Evolutionary conservation across 2,888 invertebrate genomes (phyloP), one percentile per base, ranked within the genome.

Genomic region (Sphinx pinastri): DNA sequence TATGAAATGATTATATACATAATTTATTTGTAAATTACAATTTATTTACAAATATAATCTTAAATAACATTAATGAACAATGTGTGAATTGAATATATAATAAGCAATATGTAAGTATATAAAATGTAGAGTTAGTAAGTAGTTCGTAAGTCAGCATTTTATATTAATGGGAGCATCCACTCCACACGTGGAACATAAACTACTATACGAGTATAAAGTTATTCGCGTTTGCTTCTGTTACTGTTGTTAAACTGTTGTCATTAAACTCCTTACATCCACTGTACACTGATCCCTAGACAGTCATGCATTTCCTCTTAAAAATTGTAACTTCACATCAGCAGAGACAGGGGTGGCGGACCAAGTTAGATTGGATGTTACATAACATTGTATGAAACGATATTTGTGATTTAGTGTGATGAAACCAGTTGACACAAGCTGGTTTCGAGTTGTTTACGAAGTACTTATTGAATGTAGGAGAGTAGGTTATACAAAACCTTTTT

Each of bases 381-480:
- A 19, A 63, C 63, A 63, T 63, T 63, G 63, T 63, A 63, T 63
- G 19, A 63, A 63, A 63, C 47, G 12, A 63, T 63, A 49, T 49
- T 63, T 63, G 63, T 49, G 63, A 63, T 63, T 63, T 63, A 63
- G 47, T 49, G 19, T 49, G 47, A 63, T 63, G 63, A 49, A 63
- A 19, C 13, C 19, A 63, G 63, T 49, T 63, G 63, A 49, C 19
- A 13, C 49, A 13, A 47, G 49, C 47, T 7, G 63, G 63, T 49
- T 49, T 63, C 12, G 19, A 49, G 19, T 63, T 47, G 12, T 47
- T 63, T 63, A 49, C 47, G 19, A 11, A 49, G 63, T 49, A 47
- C 63, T 63, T 63, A 19, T 19, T 49, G 47, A 63, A 47, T 63
- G 49, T 63, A 19, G 13, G 10, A 3, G 6, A 49, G 12, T 47